These are phyloP conservation scores for Brachionus manjavacas DNA, from an alignment of 1,140 invertebrate genomes.

Conservation along the genomic window DNA sequence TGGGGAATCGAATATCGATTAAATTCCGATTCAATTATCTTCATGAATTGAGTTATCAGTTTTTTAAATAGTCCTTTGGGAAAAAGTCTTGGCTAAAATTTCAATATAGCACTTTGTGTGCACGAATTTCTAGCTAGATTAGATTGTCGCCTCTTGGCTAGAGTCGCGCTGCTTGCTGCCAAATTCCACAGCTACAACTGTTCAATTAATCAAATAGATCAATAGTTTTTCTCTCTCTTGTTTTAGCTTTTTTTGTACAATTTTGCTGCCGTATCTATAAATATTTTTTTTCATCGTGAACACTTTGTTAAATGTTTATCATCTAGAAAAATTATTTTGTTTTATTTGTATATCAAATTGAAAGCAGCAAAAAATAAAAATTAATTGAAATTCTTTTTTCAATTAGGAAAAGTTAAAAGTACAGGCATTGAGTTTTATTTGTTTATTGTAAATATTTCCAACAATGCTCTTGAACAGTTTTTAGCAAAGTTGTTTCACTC, in stretches of 20 bases:
- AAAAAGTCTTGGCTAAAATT: background rate
- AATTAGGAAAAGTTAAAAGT: constrained; percentile 7
- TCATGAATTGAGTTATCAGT: background rate
- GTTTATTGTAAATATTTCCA: background rate
- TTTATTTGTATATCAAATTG: background rate
- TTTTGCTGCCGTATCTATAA: background rate
- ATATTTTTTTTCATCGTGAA: background rate
- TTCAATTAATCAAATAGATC: background rate
- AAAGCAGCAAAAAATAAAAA: background rate
- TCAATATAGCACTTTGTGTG: background rate
- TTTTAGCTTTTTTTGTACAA: background rate
- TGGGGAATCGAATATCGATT: background rate
- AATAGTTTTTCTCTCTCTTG: background rate
- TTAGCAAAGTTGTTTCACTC: background rate
- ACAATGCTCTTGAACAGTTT: constrained; percentile 27
- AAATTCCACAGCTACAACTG: background rate
- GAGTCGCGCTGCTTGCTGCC: background rate
- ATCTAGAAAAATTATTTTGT: background rate
- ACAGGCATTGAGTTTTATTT: background rate
- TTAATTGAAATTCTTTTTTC: constrained; percentile 37
- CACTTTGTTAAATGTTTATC: constrained; percentile 9
- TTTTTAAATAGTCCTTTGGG: background rate
- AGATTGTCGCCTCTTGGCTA: background rate
- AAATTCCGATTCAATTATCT: constrained; percentile 17
- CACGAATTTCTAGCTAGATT: background rate